Evolutionary conservation across 2,888 invertebrate genomes (phyloP).

Genomic region (Diaphora mendica): DNA sequence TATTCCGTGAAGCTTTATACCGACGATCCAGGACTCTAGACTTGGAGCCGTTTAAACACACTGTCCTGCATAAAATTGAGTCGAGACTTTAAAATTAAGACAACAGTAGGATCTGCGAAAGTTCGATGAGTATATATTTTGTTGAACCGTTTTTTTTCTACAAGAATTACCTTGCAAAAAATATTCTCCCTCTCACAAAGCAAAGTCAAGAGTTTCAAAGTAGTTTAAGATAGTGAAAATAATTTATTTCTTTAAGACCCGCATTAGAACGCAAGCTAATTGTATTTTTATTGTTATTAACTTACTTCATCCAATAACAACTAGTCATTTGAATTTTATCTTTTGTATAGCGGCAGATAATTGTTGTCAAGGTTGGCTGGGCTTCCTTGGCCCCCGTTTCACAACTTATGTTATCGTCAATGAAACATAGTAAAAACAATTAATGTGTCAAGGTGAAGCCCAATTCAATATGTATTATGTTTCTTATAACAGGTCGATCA

Average conservation of each 20-base stretch:
- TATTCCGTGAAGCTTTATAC: no score
- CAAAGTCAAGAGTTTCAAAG: no score
- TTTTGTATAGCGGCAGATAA: conserved; percentile 61
- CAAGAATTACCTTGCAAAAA: no score
- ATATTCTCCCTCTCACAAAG: background rate
- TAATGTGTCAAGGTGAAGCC: conserved; percentile 59
- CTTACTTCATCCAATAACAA: conserved; percentile 1
- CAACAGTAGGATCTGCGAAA: background rate
- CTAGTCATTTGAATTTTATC: conserved; percentile 46
- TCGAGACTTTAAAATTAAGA: no score
- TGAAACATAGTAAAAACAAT: conserved; percentile 53
- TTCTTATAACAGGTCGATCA: conserved; percentile 61
- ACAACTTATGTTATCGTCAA: conserved; percentile 67
- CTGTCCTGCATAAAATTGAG: no score
- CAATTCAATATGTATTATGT: background rate
- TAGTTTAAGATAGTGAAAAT: no score
- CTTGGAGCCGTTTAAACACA: no score
- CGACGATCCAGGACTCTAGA: no score
- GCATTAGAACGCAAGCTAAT: background rate
- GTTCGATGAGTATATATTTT: background rate
- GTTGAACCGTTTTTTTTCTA: background rate
- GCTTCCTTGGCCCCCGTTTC: conserved; percentile 75
- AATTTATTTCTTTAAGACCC: background rate
- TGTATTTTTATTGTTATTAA: conserved; percentile 8
- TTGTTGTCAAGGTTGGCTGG: conserved; percentile 68